Conservation (phyloP, 2,113 vertebrate genomes). For the Spea multiplicata region DNA sequence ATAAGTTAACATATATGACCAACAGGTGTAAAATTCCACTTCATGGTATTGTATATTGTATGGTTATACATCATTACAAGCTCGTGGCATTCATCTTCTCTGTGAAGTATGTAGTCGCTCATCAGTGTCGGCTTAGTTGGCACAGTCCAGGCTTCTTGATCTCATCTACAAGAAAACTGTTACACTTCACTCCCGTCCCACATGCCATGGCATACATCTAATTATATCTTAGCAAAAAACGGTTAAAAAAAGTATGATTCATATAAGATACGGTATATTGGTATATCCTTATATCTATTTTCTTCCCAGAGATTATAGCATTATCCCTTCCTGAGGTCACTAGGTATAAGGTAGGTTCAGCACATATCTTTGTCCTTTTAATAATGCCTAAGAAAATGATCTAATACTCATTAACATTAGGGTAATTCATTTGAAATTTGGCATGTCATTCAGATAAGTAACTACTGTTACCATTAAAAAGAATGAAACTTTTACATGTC, state of each 20-base stretch:
- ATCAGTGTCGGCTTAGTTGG: conserved; percentile 31
- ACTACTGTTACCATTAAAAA: conserved; percentile 53
- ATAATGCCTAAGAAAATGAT: conserved; percentile 50
- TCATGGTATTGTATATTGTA: background rate
- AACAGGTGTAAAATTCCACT: no score
- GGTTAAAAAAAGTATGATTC: conserved; percentile 49
- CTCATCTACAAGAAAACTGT: conserved; percentile 34
- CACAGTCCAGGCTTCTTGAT: conserved; percentile 32
- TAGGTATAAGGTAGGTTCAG: conserved; percentile 67
- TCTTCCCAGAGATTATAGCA: conserved; percentile 52
- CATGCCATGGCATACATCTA: conserved; percentile 29
- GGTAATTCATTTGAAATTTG: conserved; percentile 68
- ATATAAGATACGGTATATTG: conserved; percentile 50
- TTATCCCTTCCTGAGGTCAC: conserved; percentile 72
- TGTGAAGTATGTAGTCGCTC: background rate
- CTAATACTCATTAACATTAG: conserved; percentile 60
- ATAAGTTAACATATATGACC: no score
- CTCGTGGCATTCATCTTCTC: background rate
- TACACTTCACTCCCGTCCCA: background rate
- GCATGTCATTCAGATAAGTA: conserved; percentile 55
- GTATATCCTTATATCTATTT: conserved; percentile 26
- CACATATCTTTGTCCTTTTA: conserved; percentile 59
- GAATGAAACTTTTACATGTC: conserved; percentile 55
- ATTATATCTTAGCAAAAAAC: conserved; percentile 48
- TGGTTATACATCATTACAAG: conserved; percentile 16